Conservation (phyloP, 2,113 vertebrate genomes). For the Jaculus jaculus region DNA sequence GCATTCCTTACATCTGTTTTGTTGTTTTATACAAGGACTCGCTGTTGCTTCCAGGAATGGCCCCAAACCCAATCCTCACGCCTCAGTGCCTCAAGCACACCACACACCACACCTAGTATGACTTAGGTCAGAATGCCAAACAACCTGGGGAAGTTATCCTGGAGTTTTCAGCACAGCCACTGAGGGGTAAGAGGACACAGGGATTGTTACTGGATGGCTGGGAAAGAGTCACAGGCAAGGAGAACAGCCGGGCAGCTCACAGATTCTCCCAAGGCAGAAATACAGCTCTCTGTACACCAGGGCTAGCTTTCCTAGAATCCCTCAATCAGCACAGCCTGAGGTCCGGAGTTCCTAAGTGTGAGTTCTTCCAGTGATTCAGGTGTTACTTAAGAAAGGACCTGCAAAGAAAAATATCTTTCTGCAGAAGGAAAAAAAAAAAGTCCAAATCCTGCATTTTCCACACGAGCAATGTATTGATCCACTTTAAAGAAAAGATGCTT, state of each 20-base stretch:
- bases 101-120: no score
- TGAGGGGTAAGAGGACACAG: background rate
- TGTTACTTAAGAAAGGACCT: background rate
- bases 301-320: background rate
- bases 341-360: background rate
- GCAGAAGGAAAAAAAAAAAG: background rate
- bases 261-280: background rate
- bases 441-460: background rate
- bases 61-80: background rate
- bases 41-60: no score
- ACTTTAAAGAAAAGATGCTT: background rate
- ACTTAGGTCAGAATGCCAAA: background rate
- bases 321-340: background rate
- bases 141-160: accelerated
- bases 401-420: background rate
- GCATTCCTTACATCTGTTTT: no score
- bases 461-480: background rate
- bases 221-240: background rate
- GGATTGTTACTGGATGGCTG: accelerated
- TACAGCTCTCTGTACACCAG: no score
- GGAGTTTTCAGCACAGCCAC: accelerated
- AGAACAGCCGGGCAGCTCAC: no score
- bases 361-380: background rate
- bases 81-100: background rate
- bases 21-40: no score